Conservation (phyloP, 2,888 invertebrate species). For the Leptopilina drosophilae region DNA sequence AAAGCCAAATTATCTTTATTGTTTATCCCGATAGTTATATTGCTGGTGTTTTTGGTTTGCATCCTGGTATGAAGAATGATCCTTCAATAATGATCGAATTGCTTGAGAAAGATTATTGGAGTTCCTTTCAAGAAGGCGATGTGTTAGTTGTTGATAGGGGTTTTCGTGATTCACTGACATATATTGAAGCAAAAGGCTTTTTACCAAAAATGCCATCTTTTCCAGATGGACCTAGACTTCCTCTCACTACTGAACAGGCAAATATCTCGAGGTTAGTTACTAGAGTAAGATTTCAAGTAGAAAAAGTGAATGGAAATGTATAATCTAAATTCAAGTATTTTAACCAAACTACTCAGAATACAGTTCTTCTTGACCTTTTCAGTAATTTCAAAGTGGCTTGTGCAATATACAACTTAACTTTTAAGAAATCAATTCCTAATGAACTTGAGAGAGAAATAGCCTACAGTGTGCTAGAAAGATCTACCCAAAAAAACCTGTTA, state of each 20-base stretch:
- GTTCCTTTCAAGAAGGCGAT: no score
- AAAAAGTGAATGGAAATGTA: conserved; percentile 38
- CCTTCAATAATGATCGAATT: no score
- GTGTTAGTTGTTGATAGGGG: no score
- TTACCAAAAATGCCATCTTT: conserved; percentile 23
- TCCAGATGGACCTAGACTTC: conserved; percentile 18
- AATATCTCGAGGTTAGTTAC: background rate
- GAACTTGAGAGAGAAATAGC: background rate
- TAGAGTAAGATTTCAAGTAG: conserved; percentile 35
- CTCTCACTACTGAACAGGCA: no score
- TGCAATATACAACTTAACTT: conserved; percentile 38
- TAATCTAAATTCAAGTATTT: conserved; percentile 40
- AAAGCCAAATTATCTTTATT: no score
- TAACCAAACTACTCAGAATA: conserved; percentile 18
- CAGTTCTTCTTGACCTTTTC: background rate
- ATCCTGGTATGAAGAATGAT: no score
- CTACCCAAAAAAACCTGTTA: background rate
- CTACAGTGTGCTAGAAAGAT: background rate
- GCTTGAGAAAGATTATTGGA: no score
- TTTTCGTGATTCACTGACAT: no score
- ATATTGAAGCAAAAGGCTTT: conserved; percentile 18
- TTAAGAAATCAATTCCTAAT: background rate
- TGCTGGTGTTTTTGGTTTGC: no score
- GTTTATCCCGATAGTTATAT: no score
- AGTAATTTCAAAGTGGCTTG: conserved; percentile 42